phyloP scores from a whole-genome alignment of 2,888 invertebrate species.

The Apotomis betuletana region DNA sequence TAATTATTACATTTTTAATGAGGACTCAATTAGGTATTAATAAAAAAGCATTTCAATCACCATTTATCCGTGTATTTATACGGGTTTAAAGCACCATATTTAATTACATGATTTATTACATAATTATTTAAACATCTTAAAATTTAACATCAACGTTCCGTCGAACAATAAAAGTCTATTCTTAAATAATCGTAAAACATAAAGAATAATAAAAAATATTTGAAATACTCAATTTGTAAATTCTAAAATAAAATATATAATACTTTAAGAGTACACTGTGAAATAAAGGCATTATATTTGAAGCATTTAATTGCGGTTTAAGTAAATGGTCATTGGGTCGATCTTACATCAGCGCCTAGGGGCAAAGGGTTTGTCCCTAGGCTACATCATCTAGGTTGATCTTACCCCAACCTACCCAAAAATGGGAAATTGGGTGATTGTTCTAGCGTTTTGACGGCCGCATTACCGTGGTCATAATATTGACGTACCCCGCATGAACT shows the following conservation, averaged over 20 bases:
- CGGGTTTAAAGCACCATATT: constrained; percentile 76
- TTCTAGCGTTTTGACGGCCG: too few species aligned
- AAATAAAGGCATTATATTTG: not conserved
- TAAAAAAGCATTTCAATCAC: not conserved
- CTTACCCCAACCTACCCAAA: not conserved
- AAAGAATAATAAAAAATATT: constrained; percentile 18
- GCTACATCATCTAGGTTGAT: not conserved
- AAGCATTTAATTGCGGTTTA: not conserved
- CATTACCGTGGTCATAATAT: too few species aligned
- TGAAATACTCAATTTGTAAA: constrained; percentile 11
- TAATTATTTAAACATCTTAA: constrained; percentile 60
- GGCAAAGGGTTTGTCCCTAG: too few species aligned
- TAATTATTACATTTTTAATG: too few species aligned
- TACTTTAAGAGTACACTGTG: constrained; percentile 19
- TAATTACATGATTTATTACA: constrained; percentile 62
- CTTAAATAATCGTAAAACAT: constrained; percentile 18
- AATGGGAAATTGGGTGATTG: too few species aligned
- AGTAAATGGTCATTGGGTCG: too few species aligned
- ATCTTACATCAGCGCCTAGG: too few species aligned
- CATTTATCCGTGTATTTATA: constrained; percentile 41
- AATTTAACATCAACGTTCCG: constrained; percentile 57
- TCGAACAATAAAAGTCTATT: constrained; percentile 22
- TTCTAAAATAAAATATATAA: constrained; percentile 10
- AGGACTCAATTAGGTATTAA: not conserved
- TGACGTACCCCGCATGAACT: too few species aligned